Base-by-base conservation (phyloP, 2,797 vertebrate species). In the Smutsia gigantea region DNA sequence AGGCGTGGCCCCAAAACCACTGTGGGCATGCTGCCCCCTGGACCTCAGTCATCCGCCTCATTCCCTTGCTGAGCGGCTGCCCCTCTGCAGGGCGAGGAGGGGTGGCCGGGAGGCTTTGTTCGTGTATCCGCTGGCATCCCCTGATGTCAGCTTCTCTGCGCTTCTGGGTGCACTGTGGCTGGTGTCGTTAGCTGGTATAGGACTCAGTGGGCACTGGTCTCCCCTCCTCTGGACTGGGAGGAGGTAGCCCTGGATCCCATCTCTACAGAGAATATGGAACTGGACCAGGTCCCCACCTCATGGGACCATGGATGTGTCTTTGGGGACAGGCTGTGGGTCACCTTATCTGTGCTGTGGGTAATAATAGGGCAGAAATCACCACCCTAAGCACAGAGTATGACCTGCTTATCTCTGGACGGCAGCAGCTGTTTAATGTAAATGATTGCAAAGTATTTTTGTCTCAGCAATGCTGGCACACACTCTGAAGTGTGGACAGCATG, bases 301-400 rank as follows among this genome's bases (percentile, higher is more conserved):
- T 8, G 59, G 39, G 61, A 23, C 4, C 59, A 1, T 11, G 3
- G 57, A 5, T 42, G 29, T 87, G 93, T 90, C 96, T 95, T 97
- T 92, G 95, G 37, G 25, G 21, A 63, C 9, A 7, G 59, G 64
- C 49, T 1, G 2, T 19, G 1, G 23, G 85, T 39, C 66, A 55
- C 85, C 34, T 84, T 96, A 90, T 96, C 82, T 72, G 66, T 2
- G 37, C 82, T 25, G 37, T 37, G 86, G 92, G 51, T 96, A 95
- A 96, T 96, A 94, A 97, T 96, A 96, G 97, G 91, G 72, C 10
- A 27, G 86, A 78, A 91, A 97, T 95, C 68, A 10, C 49, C 2
- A 31, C 77, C 31, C 13, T 27, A 23, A 68, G 87, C 68, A 8
- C 74, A 1, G 31, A 69, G 64, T 10, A 46, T 69, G 92, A 29